Evolutionary conservation across 2,797 vertebrate species (phyloP).

Genomic region (Helicolenus hilgendorfi): DNA sequence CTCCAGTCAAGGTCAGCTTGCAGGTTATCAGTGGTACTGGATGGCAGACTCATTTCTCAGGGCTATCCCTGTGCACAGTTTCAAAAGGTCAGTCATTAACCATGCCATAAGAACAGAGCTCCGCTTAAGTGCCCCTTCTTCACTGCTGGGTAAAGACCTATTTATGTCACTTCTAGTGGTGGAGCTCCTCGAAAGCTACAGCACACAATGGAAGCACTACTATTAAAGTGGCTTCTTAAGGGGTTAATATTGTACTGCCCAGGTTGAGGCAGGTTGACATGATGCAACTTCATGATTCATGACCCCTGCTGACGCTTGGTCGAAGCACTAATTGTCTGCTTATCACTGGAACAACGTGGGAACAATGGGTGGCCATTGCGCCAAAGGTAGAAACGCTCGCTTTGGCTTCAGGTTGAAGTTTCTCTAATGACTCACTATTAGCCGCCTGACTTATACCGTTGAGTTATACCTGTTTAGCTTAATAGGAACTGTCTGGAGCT

Average conservation of each 20-base stretch:
- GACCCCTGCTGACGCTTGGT: slow-evolving; percentile 74
- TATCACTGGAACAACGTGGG: slow-evolving; percentile 78
- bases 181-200: slow-evolving; percentile 58
- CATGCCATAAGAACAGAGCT: slow-evolving; percentile 68
- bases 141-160: slow-evolving; percentile 75
- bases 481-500: slow-evolving; percentile 73
- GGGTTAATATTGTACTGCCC: slow-evolving; percentile 75
- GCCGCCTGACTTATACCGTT: slow-evolving; percentile 67
- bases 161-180: slow-evolving; percentile 70
- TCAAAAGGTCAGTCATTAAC: slow-evolving; percentile 89
- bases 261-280: slow-evolving; percentile 63
- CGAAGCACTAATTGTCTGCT: slow-evolving; percentile 86
- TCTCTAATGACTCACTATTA: slow-evolving; percentile 81
- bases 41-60: slow-evolving; percentile 81
- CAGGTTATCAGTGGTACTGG: slow-evolving; percentile 81
- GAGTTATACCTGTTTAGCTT: slow-evolving; percentile 81
- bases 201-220: slow-evolving; percentile 31
- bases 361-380: slow-evolving; percentile 78
- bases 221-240: slow-evolving; percentile 71
- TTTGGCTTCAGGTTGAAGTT: slow-evolving; percentile 66
- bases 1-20: slow-evolving; percentile 88
- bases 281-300: slow-evolving; percentile 85
- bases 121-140: slow-evolving; percentile 49
- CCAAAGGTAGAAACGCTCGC: slow-evolving; percentile 47
- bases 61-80: slow-evolving; percentile 67